phyloP scores from a whole-genome alignment of 2,113 vertebrate genomes.

The Hemicordylus capensis region DNA sequence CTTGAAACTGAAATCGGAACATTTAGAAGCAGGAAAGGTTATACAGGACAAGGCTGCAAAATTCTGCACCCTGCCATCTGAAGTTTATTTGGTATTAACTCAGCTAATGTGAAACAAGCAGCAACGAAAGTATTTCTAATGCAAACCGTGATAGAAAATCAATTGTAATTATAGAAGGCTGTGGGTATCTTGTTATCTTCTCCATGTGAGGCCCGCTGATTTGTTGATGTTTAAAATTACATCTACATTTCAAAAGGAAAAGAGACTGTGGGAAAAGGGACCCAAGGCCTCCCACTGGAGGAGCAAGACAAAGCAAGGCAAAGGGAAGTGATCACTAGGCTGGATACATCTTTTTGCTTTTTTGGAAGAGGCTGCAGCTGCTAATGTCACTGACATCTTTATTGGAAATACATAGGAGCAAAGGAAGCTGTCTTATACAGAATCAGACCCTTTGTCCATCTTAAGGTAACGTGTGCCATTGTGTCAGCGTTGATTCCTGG shows the following conservation, averaged over 20 bases:
- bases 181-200: conserved; percentile 18
- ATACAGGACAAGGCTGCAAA: not conserved
- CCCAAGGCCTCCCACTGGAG: not conserved
- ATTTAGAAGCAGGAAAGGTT: not conserved
- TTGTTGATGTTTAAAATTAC: conserved; percentile 21
- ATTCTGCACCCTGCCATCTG: not conserved
- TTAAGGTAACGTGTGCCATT: no score
- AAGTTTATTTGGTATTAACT: conserved; percentile 4
- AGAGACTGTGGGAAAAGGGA: not conserved
- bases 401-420: no score
- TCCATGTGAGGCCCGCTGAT: not conserved
- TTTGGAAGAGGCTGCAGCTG: not conserved
- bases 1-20: not conserved
- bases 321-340: not conserved
- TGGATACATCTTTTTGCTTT: not conserved
- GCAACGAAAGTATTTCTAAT: not conserved
- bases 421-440: no score
- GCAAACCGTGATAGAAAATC: conserved; percentile 28
- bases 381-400: not conserved
- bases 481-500: no score
- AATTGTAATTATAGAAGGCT: conserved; percentile 30
- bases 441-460: no score
- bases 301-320: not conserved
- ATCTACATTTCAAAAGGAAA: conserved; percentile 28
- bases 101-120: not conserved